phyloP scores from a whole-genome alignment of 1,140 invertebrate genomes.

The Zaprionus tsacasi region DNA sequence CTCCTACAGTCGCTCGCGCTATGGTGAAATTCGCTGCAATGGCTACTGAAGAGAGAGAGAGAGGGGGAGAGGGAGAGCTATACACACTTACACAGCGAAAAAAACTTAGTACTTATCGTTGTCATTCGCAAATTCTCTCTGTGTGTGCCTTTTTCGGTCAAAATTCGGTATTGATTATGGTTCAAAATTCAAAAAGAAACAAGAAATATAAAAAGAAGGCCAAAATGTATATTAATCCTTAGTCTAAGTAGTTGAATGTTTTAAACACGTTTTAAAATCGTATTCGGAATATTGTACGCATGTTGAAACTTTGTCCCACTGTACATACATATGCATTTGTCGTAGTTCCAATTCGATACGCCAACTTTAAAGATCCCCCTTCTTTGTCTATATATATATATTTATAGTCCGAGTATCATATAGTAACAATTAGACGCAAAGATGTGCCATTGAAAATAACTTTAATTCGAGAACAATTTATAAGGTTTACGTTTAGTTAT shows the following conservation, averaged over 20 bases:
- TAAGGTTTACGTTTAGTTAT: conserved; percentile 68
- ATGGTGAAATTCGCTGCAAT: conserved; percentile 71
- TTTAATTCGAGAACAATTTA: conserved; percentile 71
- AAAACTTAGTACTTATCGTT: conserved; percentile 56
- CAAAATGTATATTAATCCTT: conserved; percentile 68
- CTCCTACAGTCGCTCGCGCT: conserved; percentile 61
- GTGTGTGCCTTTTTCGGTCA: conserved; percentile 82
- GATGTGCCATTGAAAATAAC: conserved; percentile 73
- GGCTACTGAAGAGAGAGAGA: conserved; percentile 55
- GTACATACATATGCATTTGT: conserved; percentile 56
- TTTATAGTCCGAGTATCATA: neutral
- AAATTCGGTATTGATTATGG: conserved; percentile 67
- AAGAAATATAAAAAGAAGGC: conserved; percentile 51
- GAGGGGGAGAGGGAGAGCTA: neutral
- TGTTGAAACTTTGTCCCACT: conserved; percentile 63
- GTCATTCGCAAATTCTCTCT: conserved; percentile 77
- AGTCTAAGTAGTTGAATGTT: conserved; percentile 77
- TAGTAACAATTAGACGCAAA: conserved; percentile 40
- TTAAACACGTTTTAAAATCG: conserved; percentile 60
- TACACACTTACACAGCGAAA: neutral
- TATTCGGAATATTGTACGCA: conserved; percentile 11
- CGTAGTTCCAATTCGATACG: neutral
- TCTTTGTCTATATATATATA: neutral
- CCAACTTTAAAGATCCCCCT: no score
- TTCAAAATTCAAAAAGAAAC: conserved; percentile 58